Evolutionary conservation across 2,888 invertebrate species (phyloP).

Genomic region (Mycalesis mineus): DNA sequence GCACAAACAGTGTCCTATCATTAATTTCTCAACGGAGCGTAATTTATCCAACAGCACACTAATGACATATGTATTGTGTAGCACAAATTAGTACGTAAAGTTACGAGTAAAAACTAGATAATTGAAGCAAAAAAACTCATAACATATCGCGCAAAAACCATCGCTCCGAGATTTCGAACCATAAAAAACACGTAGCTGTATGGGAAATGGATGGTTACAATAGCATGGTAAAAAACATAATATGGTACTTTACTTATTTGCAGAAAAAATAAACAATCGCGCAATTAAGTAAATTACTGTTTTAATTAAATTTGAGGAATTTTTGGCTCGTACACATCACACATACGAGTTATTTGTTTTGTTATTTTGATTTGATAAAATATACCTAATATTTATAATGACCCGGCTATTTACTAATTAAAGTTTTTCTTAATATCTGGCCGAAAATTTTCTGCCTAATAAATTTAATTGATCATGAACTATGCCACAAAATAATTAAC

Average conservation of each 20-base stretch:
- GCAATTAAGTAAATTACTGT: constrained; percentile 1
- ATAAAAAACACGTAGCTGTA: not conserved
- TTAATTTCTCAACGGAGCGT: not conserved
- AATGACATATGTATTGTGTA: not conserved
- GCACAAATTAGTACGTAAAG: constrained; percentile 1
- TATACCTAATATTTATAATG: not conserved
- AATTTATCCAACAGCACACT: not conserved
- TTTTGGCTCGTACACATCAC: not conserved
- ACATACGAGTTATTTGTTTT: not conserved
- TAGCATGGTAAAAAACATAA: constrained; percentile 4
- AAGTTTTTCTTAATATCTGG: too few relatives aligned
- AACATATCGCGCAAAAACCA: not conserved
- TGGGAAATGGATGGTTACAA: constrained; percentile 11
- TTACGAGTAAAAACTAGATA: not conserved
- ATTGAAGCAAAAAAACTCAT: not conserved
- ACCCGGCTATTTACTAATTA: too few relatives aligned
- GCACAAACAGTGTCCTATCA: not conserved
- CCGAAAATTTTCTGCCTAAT: too few relatives aligned
- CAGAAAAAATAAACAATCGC: not conserved
- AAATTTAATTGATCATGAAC: too few relatives aligned
- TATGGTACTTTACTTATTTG: constrained; percentile 4
- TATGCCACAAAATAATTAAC: too few relatives aligned
- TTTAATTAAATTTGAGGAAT: constrained; percentile 8
- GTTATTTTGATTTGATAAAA: not conserved
- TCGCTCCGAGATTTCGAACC: not conserved